Base-by-base conservation (phyloP, 1,140 invertebrate species). In the Tetragnatha versicolor region DNA sequence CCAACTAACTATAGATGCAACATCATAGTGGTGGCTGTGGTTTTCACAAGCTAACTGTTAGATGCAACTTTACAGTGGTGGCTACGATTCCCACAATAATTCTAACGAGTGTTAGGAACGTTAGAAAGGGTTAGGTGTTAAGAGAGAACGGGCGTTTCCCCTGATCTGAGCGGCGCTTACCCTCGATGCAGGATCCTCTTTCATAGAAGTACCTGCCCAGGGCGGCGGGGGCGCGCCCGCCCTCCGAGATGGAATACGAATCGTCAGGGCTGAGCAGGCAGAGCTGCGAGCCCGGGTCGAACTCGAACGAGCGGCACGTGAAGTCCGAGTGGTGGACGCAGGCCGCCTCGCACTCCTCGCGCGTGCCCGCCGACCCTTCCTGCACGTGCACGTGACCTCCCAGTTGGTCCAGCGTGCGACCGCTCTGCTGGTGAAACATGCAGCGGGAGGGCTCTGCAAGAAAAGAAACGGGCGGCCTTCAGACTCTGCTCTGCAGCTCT, bases 101-200 rank as follows among this genome's bases (percentile, higher is more conserved):
- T n/a, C n/a, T n/a, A n/a, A n/a, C n/a, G n/a, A n/a, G n/a, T n/a
- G n/a, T n/a, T n/a, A n/a, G n/a, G n/a, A n/a, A n/a, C n/a, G n/a
- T n/a, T n/a, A n/a, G n/a, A n/a, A n/a, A n/a, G n/a, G n/a, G n/a
- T n/a, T n/a, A n/a, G n/a, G n/a, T n/a, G n/a, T n/a, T n/a, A n/a
- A n/a, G n/a, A n/a, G n/a, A n/a, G n/a, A n/a, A n/a, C n/a, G n/a
- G n/a, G n/a, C n/a, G n/a, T n/a, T n/a, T n/a, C n/a, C n/a, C n/a
- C n/a, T n/a, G n/a, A n/a, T n/a, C n/a, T n/a, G n/a, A 58, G 17
- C 47, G 10, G 25, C 17, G n/a, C 79, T 81, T 79, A 79, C 80
- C 80, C 55, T 81, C 80, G 33, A 81, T 81, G 22, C 80, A 81
- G 27, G 80, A 81, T 66, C 75, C 80, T 31, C 68, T 45, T n/a